These are phyloP conservation scores for Netelia virgata DNA, from an alignment of 2,888 invertebrate species.

Conservation along the genomic window DNA sequence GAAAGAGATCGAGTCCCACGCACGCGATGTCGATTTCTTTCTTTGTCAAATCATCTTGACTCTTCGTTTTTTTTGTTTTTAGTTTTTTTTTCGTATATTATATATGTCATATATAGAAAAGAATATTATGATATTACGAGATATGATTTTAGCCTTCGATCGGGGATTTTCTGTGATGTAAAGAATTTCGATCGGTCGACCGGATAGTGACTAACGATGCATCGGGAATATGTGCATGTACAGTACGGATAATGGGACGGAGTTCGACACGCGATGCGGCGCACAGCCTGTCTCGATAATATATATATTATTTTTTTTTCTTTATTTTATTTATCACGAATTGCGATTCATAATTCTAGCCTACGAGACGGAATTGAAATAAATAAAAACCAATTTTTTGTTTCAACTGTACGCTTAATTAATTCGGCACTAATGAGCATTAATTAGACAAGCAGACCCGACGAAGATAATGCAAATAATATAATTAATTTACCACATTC, in stretches of 20 bases:
- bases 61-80: background rate
- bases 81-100: background rate
- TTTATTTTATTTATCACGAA: background rate
- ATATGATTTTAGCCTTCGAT: slow-evolving; percentile 20
- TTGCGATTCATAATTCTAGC: slow-evolving; percentile 1
- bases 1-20: slow-evolving; percentile 24
- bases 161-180: slow-evolving; percentile 33
- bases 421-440: no score
- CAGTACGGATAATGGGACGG: slow-evolving; percentile 14
- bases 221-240: slow-evolving; percentile 21
- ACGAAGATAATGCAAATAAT: no score
- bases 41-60: background rate
- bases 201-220: slow-evolving; percentile 49
- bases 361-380: background rate
- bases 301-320: slow-evolving; percentile 9
- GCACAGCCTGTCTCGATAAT: background rate
- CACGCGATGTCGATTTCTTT: slow-evolving; percentile 21
- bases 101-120: slow-evolving; percentile 3
- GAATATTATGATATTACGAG: background rate
- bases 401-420: background rate
- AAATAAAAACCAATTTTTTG: background rate
- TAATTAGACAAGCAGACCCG: no score
- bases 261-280: slow-evolving; percentile 39
- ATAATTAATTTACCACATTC: no score
- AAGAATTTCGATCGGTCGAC: slow-evolving; percentile 27